Evolutionary conservation across 2,113 vertebrate genomes (phyloP).

Genomic region (Caranx melampygus): DNA sequence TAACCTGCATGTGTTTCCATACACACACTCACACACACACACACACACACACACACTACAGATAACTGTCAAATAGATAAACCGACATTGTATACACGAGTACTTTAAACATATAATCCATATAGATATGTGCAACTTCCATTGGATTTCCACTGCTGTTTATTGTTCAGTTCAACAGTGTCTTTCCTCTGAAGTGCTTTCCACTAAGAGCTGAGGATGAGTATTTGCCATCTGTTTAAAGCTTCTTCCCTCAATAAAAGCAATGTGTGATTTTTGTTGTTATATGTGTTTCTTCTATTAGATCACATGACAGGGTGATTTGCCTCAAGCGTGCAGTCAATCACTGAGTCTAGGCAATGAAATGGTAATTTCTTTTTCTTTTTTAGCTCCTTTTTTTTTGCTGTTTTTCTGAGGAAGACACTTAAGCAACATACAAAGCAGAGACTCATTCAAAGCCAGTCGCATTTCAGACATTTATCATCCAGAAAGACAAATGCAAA

Average conservation of each 20-base stretch:
- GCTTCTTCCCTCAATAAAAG: conserved; percentile 6
- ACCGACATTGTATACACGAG: not conserved
- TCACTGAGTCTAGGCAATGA: conserved; percentile 17
- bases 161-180: conserved; percentile 22
- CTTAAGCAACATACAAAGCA: conserved; percentile 16
- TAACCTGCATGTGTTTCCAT: conserved; percentile 7
- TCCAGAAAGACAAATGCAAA: conserved; percentile 1
- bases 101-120: not conserved
- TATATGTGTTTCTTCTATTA: conserved; percentile 26
- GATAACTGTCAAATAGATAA: not conserved
- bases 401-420: conserved; percentile 1
- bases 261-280: conserved; percentile 7
- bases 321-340: conserved; percentile 40
- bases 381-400: conserved; percentile 39
- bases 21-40: not conserved
- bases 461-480: conserved; percentile 7
- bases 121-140: not conserved
- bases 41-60: not conserved
- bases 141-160: conserved; percentile 13
- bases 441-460: not conserved
- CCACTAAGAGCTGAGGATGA: conserved; percentile 6
- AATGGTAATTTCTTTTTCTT: conserved; percentile 21
- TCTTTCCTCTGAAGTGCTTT: conserved; percentile 12
- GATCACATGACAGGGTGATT: conserved; percentile 40
- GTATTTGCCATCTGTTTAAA: conserved; percentile 42